These are phyloP conservation scores for Dendrocincla fuliginosa DNA, from an alignment of 2,797 vertebrate genomes.

Conservation along the genomic window DNA sequence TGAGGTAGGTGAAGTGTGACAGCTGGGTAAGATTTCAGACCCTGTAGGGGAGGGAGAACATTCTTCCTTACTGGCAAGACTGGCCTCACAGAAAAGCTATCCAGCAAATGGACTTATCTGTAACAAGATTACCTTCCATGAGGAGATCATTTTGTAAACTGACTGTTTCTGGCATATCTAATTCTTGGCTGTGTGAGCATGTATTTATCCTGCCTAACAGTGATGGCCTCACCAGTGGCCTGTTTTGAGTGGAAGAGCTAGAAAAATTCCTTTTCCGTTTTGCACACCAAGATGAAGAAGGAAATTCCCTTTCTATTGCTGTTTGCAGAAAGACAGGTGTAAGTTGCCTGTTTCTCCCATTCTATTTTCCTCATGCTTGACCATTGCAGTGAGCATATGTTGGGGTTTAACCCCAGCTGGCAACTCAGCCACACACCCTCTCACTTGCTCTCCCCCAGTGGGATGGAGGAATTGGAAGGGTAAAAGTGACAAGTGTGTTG, in stretches of 20 bases:
- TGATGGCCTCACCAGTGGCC: not conserved
- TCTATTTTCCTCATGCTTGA: not conserved
- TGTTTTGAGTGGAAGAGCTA: not conserved
- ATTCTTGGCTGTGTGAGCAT: not conserved
- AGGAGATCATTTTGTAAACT: slow-evolving; percentile 37
- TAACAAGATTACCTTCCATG: slow-evolving; percentile 33
- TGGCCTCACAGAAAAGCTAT: not conserved
- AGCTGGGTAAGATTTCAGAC: not conserved
- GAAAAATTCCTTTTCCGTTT: not conserved
- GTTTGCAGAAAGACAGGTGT: not conserved
- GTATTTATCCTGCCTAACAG: not conserved
- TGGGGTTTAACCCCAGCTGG: not conserved
- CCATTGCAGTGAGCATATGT: not conserved
- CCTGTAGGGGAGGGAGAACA: not conserved
- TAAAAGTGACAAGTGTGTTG: not conserved
- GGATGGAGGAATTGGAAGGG: not conserved
- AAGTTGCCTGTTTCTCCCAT: not conserved
- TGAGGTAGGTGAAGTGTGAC: not conserved
- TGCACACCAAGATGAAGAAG: not conserved
- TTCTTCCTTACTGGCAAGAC: not conserved
- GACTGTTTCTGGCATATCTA: slow-evolving; percentile 7
- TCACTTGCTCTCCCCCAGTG: not conserved
- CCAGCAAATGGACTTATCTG: slow-evolving; percentile 10
- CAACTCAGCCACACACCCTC: not conserved
- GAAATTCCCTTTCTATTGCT: not conserved